Evolutionary conservation across 92 coral and sea anemone species (phyloP).

Genomic region (Paragorgia papillata): DNA sequence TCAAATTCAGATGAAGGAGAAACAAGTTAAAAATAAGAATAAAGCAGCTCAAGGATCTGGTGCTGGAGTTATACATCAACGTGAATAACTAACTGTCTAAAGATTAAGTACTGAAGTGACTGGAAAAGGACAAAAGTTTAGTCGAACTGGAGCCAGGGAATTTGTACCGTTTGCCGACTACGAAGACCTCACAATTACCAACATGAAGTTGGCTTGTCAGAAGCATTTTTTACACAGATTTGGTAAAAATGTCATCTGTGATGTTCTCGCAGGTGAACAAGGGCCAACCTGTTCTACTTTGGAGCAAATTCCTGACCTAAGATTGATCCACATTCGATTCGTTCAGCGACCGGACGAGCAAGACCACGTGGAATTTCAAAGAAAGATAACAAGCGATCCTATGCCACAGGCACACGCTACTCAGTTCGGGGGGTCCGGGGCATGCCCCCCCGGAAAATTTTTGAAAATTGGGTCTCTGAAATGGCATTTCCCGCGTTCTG

Average conservation of each 20-base stretch:
- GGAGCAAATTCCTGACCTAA: slow-evolving; percentile 45
- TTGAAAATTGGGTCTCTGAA: no score
- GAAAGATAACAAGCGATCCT: no score
- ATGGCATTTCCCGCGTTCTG: no score
- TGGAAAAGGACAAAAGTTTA: slow-evolving; percentile 6
- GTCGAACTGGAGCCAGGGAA: slow-evolving; percentile 21
- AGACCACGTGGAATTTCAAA: background rate
- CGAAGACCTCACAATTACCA: slow-evolving; percentile 24
- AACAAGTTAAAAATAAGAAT: slow-evolving; percentile 14
- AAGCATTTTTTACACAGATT: slow-evolving; percentile 43
- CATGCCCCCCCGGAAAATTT: no score
- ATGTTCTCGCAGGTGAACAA: slow-evolving; percentile 40
- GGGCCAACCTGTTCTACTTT: slow-evolving; percentile 47
- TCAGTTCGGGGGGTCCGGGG: no score
- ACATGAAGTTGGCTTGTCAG: slow-evolving; percentile 44
- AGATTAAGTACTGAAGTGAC: background rate
- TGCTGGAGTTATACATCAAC: slow-evolving; percentile 27
- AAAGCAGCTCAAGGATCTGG: slow-evolving; percentile 8
- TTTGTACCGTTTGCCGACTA: slow-evolving; percentile 50
- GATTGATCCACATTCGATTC: slow-evolving; percentile 28
- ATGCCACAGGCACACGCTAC: background rate
- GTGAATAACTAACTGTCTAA: slow-evolving; percentile 41
- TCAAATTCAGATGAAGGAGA: slow-evolving; percentile 44
- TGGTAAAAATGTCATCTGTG: slow-evolving; percentile 34
- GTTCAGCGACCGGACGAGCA: background rate